Evolutionary conservation across 1,140 invertebrate species (phyloP), one percentile per base, ranked within the genome.

Genomic region (Phortica variegata): DNA sequence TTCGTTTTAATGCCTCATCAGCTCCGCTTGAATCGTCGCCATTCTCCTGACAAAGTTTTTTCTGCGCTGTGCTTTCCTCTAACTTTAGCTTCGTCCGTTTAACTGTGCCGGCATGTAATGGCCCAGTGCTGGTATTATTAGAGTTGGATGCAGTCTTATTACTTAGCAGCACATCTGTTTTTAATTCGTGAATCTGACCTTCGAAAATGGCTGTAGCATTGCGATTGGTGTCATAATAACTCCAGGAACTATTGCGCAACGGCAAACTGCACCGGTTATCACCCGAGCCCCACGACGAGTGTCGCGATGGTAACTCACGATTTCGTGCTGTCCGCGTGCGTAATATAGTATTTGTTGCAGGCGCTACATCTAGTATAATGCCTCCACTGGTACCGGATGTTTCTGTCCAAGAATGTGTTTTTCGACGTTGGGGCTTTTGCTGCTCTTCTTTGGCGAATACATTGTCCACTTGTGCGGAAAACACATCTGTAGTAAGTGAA

Each of bases 241-340:
- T 86, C 82, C 85, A 87, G 3, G 86, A 88, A 69, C 85, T 87
- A 50, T 88, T 88, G 21, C 87, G 77, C 13, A 86, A 85, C 2
- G 85, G 84, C 29, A 84, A 52, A 2, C 81, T 82, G 5, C 80
- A 82, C 18, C 82, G 76, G 46, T 82, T 84, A 20, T 88, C 86
- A 26, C 83, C 84, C 3, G 86, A 88, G 39, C 89, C 88, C 88
- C 88, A 91, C 18, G 89, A 91, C 56, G 87, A 88, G 70, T 91
- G 87, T 17, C 89, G 81, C n/a, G 87, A 89, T 2, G 85, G 79
- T 20, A 77, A 73, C 46, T 85, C 84, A 15, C 76, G 71, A 44
- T 73, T 77, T 29, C 86, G 58, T 9, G 40, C 41, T 2, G 57
- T 60, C 2, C 69, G 55, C 18, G 53, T 48, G 2, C 61, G 51